A percentile compares a stretch with the other conserved stretches of the same genome.
These are phyloP conservation scores for Tenthredo distinguenda DNA, from an alignment of 2,888 invertebrate species.

Conservation along the genomic window DNA sequence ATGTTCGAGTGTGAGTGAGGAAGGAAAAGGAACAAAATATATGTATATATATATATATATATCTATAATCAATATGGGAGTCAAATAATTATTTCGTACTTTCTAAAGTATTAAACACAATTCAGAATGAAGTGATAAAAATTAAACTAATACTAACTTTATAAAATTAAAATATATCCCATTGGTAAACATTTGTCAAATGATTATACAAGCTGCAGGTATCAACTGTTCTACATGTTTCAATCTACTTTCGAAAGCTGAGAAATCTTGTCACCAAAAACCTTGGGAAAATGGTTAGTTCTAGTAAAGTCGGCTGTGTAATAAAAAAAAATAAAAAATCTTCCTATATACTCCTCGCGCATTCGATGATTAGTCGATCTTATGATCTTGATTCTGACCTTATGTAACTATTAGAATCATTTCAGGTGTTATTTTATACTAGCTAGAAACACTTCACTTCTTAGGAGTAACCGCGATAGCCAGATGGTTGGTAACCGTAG, in stretches of 20 bases:
- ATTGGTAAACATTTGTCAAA: background rate
- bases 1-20: background rate
- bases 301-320: background rate
- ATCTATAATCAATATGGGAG: background rate
- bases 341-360: background rate
- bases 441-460: background rate
- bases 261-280: background rate
- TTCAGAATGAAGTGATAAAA: background rate
- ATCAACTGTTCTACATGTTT: background rate
- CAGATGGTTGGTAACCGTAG: slow-evolving; percentile 63
- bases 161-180: background rate
- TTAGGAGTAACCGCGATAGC: slow-evolving; percentile 70
- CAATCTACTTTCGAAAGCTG: background rate
- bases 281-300: background rate
- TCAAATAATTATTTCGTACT: background rate
- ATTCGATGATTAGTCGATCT: background rate
- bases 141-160: background rate
- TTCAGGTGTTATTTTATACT: background rate
- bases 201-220: background rate
- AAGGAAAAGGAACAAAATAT: background rate
- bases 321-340: background rate
- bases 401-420: background rate
- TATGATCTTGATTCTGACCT: background rate
- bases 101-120: background rate
- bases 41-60: background rate